A percentile compares a stretch with the other conserved stretches of the same genome.
Evolutionary conservation across 1,140 invertebrate genomes (phyloP).

Genomic region (Aphidius ervi): DNA sequence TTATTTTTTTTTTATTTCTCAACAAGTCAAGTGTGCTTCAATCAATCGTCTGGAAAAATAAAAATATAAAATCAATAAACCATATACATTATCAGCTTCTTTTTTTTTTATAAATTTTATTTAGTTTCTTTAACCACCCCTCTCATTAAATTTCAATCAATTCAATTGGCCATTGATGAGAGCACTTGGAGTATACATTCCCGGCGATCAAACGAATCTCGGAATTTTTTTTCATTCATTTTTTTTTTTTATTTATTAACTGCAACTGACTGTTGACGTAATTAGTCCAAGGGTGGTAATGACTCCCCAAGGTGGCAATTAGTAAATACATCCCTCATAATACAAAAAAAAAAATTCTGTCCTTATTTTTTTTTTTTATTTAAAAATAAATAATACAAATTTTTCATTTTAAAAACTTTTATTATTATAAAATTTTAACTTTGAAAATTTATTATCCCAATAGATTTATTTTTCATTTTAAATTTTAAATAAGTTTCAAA

Average conservation of each 20-base stretch:
- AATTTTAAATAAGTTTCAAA: too few relatives aligned
- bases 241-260: too few relatives aligned
- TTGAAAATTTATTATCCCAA: too few relatives aligned
- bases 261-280: background rate
- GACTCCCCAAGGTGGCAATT: constrained; percentile 1
- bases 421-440: background rate
- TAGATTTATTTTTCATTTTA: too few relatives aligned
- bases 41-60: too few relatives aligned
- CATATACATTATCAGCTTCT: background rate
- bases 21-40: too few relatives aligned
- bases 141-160: background rate
- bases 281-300: background rate
- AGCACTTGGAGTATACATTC: background rate
- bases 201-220: constrained; percentile 2
- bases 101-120: background rate
- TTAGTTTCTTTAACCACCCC: too few relatives aligned
- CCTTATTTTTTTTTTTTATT: too few relatives aligned
- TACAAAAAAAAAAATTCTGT: background rate
- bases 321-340: background rate
- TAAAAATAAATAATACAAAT: background rate
- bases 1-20: too few relatives aligned
- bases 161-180: background rate
- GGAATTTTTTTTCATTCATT: background rate
- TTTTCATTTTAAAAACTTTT: background rate
- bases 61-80: background rate